Conservation (phyloP, 2,113 vertebrate species). For the Phrynosoma platyrhinos region DNA sequence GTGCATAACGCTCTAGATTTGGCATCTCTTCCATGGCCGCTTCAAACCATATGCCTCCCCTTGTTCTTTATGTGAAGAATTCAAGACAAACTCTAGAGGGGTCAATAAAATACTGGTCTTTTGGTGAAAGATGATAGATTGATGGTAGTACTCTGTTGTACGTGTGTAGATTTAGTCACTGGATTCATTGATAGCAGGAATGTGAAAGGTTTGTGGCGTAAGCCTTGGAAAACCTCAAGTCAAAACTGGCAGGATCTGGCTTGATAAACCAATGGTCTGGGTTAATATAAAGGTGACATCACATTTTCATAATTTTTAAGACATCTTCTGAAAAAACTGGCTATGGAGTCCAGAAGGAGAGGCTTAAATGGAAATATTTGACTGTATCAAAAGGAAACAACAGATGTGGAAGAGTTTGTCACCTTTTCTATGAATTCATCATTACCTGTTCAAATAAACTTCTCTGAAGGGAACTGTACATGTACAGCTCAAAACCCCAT, state of each 20-base stretch:
- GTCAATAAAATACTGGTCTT: not conserved
- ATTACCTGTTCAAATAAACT: not conserved
- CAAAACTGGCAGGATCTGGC: not conserved
- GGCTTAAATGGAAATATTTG: not conserved
- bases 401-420: not conserved
- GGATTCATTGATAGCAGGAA: not conserved
- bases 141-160: not conserved
- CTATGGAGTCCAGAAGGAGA: not conserved
- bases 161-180: no score
- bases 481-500: constrained; percentile 74
- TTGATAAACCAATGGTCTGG: not conserved
- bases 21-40: no score
- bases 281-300: no score
- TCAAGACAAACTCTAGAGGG: not conserved
- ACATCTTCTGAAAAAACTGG: not conserved
- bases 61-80: no score
- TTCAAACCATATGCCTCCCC: no score
- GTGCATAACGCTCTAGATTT: not conserved
- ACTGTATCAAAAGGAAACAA: fast-evolving
- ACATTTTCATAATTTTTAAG: not conserved
- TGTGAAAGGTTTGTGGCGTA: not conserved
- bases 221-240: not conserved
- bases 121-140: not conserved
- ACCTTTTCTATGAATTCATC: constrained; percentile 16
- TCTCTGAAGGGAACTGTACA: constrained; percentile 63